A percentile compares a stretch with the other conserved stretches of the same genome.
Evolutionary conservation across 2,797 vertebrate genomes (phyloP).

Genomic region (Mionectes olivaceus): DNA sequence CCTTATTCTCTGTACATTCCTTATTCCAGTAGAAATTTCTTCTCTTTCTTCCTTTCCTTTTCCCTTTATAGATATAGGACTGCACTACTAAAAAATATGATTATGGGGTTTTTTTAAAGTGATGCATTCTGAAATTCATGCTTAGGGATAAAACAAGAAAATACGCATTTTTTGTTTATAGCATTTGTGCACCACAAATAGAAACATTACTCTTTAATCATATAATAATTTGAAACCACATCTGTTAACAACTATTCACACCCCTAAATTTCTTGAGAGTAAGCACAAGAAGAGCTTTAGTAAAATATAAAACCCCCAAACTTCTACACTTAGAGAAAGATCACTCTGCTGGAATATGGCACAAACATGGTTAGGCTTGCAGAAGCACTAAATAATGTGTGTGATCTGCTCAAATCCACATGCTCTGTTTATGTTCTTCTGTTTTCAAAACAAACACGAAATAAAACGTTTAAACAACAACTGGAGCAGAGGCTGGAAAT

Average conservation of each 20-base stretch:
- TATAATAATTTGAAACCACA: background rate
- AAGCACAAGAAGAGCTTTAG: background rate
- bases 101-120: background rate
- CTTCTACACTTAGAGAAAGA: background rate
- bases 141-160: background rate
- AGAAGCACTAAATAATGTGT: background rate
- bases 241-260: fast-evolving
- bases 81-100: background rate
- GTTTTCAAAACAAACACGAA: background rate
- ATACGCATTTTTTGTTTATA: fast-evolving
- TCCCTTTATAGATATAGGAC: background rate
- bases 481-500: background rate
- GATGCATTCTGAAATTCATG: background rate
- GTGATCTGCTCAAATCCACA: background rate
- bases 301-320: background rate
- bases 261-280: background rate
- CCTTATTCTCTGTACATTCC: background rate
- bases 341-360: background rate
- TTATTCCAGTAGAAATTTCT: background rate
- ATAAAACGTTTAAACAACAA: background rate
- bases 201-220: background rate
- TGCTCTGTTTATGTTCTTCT: background rate
- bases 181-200: background rate
- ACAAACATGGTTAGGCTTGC: background rate
- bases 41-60: background rate